Percentiles rank a stretch among this genome's conserved stretches.
phyloP scores from a whole-genome alignment of 1,140 invertebrate species.

The Leptinotarsa lineolata region DNA sequence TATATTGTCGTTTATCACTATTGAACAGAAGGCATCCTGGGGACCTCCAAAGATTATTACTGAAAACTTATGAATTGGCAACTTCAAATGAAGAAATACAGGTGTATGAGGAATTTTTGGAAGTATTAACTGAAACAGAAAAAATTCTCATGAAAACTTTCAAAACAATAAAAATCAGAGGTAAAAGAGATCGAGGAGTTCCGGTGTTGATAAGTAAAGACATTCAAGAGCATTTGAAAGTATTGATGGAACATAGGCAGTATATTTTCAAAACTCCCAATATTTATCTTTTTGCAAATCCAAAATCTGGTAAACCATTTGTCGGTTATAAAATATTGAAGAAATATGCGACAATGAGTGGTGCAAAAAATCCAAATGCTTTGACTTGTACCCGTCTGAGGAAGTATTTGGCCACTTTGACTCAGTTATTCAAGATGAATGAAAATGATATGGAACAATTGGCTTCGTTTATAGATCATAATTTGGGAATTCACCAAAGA shows the following conservation, averaged over 20 bases:
- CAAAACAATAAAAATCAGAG: constrained; percentile 31
- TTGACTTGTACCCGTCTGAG: constrained; percentile 42
- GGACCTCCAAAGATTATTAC: constrained; percentile 32
- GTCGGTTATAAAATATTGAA: constrained; percentile 48
- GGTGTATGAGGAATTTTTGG: constrained; percentile 37
- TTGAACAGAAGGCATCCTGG: constrained; percentile 33
- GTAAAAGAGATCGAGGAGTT: constrained; percentile 34
- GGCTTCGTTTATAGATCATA: constrained; percentile 48
- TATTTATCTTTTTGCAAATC: constrained; percentile 44
- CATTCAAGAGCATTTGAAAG: constrained; percentile 23
- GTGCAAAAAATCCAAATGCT: constrained; percentile 45
- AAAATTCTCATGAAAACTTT: constrained; percentile 30
- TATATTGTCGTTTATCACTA: constrained; percentile 32
- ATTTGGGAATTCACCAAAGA: constrained; percentile 25
- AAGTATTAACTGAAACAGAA: constrained; percentile 32
- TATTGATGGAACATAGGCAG: constrained; percentile 18
- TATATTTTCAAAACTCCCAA: constrained; percentile 26
- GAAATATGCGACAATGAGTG: constrained; percentile 40
- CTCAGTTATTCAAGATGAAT: constrained; percentile 51
- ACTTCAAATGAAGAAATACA: neutral
- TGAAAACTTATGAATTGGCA: constrained; percentile 32
- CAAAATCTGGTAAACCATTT: constrained; percentile 33
- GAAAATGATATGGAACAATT: constrained; percentile 48
- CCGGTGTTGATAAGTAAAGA: constrained; percentile 22
- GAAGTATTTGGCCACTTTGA: constrained; percentile 52